These are phyloP conservation scores for Garrulus glandarius DNA, from an alignment of 2,797 vertebrate species.

Conservation along the genomic window DNA sequence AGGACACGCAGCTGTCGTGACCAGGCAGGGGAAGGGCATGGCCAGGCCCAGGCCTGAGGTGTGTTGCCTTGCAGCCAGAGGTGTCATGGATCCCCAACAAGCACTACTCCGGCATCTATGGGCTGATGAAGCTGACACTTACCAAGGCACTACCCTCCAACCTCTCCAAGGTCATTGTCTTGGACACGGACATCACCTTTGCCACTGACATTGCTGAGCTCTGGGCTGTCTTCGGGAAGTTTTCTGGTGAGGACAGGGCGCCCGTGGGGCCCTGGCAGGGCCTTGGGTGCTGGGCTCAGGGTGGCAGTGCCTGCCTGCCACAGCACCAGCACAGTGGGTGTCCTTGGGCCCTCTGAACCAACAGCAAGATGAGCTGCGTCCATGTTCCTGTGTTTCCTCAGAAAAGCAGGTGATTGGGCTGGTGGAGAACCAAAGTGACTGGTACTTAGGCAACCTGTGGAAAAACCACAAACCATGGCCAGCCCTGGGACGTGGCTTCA, in stretches of 20 bases:
- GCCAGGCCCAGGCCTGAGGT: neutral
- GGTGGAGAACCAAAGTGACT: constrained; percentile 97
- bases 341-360: neutral
- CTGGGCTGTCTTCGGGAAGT: constrained; percentile 92
- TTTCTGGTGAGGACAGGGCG: constrained; percentile 82
- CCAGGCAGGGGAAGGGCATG: fast-evolving
- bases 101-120: constrained; percentile 97
- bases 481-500: constrained; percentile 92
- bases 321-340: neutral
- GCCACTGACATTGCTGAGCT: constrained; percentile 95
- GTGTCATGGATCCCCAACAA: constrained; percentile 98
- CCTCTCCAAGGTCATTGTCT: constrained; percentile 92
- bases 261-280: neutral
- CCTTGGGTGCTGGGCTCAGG: neutral
- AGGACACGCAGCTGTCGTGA: fast-evolving
- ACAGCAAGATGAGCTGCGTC: neutral
- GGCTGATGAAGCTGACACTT: constrained; percentile 94
- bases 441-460: constrained; percentile 97
- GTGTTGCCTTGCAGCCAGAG: constrained; percentile 79
- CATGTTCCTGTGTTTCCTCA: constrained; percentile 46
- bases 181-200: constrained; percentile 97
- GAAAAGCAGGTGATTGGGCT: constrained; percentile 93
- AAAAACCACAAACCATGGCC: constrained; percentile 97
- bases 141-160: constrained; percentile 86
- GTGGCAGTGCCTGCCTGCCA: neutral